These are phyloP conservation scores for Myanophis thanlyinensis DNA, from an alignment of 2,113 vertebrate genomes.

Conservation along the genomic window DNA sequence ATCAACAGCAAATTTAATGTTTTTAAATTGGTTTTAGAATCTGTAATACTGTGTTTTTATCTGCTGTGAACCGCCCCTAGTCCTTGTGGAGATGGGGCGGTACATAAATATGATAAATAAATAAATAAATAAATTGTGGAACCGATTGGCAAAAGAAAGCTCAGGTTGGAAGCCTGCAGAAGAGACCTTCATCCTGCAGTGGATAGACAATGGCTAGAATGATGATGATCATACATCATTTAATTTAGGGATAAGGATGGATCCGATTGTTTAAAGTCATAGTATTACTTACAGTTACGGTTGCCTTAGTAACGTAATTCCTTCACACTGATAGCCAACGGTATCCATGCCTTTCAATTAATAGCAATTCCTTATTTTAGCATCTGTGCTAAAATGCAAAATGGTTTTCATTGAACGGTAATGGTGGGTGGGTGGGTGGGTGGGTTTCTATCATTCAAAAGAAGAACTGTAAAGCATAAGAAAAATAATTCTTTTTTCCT, in stretches of 20 bases:
- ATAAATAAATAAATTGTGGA: no score
- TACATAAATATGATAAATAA: no score
- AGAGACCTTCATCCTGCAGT: neutral
- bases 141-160: neutral
- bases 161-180: neutral
- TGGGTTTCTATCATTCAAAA: neutral
- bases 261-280: neutral
- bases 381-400: neutral
- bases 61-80: no score
- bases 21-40: no score
- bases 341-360: neutral
- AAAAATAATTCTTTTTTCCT: neutral
- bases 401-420: neutral
- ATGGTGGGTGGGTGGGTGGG: neutral
- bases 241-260: slow-evolving; percentile 27
- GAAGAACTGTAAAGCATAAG: neutral
- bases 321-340: neutral
- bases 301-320: slow-evolving; percentile 22
- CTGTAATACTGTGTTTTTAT: no score
- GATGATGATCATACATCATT: neutral
- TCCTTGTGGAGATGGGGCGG: no score
- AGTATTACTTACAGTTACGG: neutral
- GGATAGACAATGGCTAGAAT: neutral
- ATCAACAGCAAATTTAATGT: no score
- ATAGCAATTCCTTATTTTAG: neutral